Evolutionary conservation across 2,113 vertebrate genomes (phyloP).

Genomic region (Pangasianodon gigas): DNA sequence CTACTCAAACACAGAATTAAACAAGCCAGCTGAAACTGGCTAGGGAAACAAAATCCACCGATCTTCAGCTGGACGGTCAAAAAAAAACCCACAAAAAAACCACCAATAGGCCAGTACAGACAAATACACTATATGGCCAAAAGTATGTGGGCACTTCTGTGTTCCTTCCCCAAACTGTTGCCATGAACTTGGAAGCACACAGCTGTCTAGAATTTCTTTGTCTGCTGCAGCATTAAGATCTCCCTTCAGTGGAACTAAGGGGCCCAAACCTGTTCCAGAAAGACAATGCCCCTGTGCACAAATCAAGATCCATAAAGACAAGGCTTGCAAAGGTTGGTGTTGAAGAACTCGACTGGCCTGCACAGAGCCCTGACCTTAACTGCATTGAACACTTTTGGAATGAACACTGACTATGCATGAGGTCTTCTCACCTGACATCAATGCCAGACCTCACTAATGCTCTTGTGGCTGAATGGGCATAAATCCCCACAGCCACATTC

Average conservation of each 20-base stretch:
- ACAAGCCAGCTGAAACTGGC: not conserved
- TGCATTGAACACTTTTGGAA: not conserved
- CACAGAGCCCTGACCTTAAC: no score
- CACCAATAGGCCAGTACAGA: not conserved
- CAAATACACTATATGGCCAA: not conserved
- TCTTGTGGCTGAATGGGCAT: not conserved
- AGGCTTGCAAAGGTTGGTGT: not conserved
- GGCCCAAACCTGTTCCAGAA: not conserved
- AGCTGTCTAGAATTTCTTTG: not conserved
- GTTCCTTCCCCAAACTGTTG: not conserved
- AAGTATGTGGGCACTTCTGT: not conserved
- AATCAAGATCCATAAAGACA: not conserved
- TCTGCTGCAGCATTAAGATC: not conserved
- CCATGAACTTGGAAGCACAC: not conserved
- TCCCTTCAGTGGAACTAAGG: not conserved
- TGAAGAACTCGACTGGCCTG: not conserved
- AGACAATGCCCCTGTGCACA: not conserved
- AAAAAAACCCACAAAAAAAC: not conserved
- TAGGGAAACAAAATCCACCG: not conserved
- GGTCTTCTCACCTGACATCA: no score
- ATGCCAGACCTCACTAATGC: no score
- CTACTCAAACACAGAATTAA: not conserved
- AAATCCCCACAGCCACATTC: not conserved
- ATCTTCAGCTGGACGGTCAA: not conserved
- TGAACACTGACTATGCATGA: no score